Evolutionary conservation across 2,113 vertebrate genomes (phyloP).

Genomic region (Platichthys stellatus): DNA sequence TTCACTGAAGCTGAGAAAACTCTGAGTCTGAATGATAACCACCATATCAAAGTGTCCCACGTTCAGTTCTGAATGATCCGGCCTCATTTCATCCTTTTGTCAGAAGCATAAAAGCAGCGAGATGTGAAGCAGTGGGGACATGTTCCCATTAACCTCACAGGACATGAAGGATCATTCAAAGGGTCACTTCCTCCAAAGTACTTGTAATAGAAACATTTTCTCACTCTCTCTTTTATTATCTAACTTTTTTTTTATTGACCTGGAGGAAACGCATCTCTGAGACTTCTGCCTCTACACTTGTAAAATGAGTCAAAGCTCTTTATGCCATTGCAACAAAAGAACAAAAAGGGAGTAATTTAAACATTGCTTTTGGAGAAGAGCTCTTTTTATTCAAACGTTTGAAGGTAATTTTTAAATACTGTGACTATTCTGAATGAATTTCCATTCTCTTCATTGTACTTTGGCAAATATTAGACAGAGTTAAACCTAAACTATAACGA

Average conservation of each 20-base stretch:
- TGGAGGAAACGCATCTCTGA: neutral
- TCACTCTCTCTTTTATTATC: too few species aligned
- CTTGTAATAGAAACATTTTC: too few species aligned
- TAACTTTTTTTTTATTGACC: neutral
- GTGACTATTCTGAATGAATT: too few species aligned
- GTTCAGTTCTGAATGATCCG: neutral
- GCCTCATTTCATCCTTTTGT: neutral
- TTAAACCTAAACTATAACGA: too few species aligned
- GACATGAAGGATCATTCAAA: neutral
- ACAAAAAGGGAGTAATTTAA: too few species aligned
- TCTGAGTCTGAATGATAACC: neutral
- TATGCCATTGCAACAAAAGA: too few species aligned
- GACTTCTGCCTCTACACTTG: neutral
- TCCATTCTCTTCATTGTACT: too few species aligned
- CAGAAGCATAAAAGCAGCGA: neutral
- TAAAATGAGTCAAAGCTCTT: too few species aligned
- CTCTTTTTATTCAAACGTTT: too few species aligned
- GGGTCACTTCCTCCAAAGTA: neutral
- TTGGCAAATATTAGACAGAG: too few species aligned
- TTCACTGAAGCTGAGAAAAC: neutral
- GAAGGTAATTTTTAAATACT: too few species aligned
- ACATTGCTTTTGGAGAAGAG: too few species aligned
- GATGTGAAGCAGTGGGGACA: neutral
- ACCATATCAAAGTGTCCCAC: neutral
- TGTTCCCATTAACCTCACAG: neutral